Evolutionary conservation across 1,140 invertebrate species (phyloP).

Genomic region (Brachionus rubens): DNA sequence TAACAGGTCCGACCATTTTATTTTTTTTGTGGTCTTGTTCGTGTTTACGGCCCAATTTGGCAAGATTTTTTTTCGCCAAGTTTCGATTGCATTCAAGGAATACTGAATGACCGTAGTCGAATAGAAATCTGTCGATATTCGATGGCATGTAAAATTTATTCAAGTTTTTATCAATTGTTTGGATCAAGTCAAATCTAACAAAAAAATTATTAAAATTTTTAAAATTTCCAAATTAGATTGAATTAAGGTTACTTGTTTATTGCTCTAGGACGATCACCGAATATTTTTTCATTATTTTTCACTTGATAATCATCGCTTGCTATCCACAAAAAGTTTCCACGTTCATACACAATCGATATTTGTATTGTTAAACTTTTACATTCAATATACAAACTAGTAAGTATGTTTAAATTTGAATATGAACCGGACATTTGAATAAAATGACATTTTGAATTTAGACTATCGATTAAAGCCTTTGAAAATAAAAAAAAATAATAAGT

Average conservation of each 20-base stretch:
- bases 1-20: neutral
- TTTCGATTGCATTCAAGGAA: conserved; percentile 30
- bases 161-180: neutral
- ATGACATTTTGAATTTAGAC: conserved; percentile 3
- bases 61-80: conserved; percentile 1
- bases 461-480: neutral
- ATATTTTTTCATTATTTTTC: neutral
- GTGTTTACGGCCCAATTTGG: conserved; percentile 1
- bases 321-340: conserved; percentile 24
- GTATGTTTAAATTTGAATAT: conserved; percentile 28
- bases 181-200: neutral
- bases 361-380: conserved; percentile 10
- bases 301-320: conserved; percentile 33
- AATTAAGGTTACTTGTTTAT: conserved; percentile 7
- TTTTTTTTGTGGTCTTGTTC: conserved; percentile 12
- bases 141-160: conserved; percentile 7
- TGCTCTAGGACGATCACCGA: conserved; percentile 1
- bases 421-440: neutral
- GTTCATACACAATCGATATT: conserved; percentile 31
- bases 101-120: neutral
- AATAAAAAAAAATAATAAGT: neutral
- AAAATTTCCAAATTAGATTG: neutral
- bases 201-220: neutral
- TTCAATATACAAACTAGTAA: conserved; percentile 18
- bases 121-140: conserved; percentile 26